phyloP scores from a whole-genome alignment of 2,113 vertebrate species.

The Protobothrops mucrosquamatus region DNA sequence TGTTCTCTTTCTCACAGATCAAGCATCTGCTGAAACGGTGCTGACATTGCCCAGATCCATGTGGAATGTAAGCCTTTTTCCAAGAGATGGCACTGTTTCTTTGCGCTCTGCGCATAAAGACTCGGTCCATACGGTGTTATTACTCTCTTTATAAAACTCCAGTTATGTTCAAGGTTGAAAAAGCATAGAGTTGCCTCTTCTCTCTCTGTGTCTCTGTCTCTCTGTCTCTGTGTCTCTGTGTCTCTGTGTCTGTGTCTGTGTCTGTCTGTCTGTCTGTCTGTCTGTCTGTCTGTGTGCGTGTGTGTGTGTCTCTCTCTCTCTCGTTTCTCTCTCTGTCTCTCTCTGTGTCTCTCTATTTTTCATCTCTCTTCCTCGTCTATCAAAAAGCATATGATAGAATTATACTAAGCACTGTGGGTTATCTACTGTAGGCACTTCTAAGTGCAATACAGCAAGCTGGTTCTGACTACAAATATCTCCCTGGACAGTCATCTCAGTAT shows the following conservation, averaged over 20 bases:
- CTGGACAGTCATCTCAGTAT: background rate
- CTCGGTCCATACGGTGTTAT: slow-evolving; percentile 2
- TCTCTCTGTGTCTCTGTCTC: background rate
- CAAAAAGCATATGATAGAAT: background rate
- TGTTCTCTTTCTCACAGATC: too few relatives aligned
- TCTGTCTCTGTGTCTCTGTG: background rate
- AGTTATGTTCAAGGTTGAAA: slow-evolving; percentile 38
- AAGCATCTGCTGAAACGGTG: background rate
- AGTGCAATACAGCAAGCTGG: background rate
- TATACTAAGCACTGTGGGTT: background rate
- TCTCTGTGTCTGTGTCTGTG: background rate
- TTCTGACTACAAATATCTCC: background rate
- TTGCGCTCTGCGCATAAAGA: slow-evolving; percentile 54
- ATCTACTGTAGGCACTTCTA: background rate
- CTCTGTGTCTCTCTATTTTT: background rate
- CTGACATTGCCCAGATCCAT: background rate
- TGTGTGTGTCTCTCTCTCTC: background rate
- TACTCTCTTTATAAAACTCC: slow-evolving; percentile 53
- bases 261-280: background rate
- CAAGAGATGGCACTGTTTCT: slow-evolving; percentile 80
- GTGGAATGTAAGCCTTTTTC: slow-evolving; percentile 55
- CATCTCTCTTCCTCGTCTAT: background rate
- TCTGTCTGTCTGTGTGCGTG: background rate
- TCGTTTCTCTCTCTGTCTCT: background rate
- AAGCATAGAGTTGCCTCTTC: slow-evolving; percentile 32